Evolutionary conservation across 2,113 vertebrate genomes (phyloP).

Genomic region (Pardalotus punctatus): DNA sequence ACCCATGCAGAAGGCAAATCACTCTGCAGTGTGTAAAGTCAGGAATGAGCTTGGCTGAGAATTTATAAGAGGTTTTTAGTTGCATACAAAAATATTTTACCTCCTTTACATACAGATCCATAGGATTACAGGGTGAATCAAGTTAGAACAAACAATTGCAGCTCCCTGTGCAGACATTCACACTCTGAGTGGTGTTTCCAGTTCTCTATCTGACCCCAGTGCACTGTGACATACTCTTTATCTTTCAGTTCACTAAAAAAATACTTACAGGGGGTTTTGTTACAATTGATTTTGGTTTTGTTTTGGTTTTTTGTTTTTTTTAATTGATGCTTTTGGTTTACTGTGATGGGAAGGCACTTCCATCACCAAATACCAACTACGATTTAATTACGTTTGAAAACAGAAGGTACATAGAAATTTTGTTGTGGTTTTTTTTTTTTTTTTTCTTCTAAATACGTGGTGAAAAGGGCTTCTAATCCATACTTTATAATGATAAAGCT

Average conservation of each 20-base stretch:
- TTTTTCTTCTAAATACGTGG: neutral
- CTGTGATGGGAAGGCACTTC: neutral
- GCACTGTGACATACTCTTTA: neutral
- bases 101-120: neutral
- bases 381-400: neutral
- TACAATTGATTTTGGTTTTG: too few relatives aligned
- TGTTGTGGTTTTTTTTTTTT: neutral
- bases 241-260: neutral
- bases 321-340: neutral
- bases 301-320: neutral
- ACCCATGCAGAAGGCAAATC: neutral
- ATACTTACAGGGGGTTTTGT: fast-evolving
- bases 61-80: neutral
- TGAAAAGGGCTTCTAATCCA: neutral
- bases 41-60: neutral
- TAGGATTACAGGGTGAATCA: neutral
- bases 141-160: neutral
- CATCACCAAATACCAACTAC: neutral
- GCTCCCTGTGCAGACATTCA: neutral
- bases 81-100: neutral
- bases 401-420: neutral
- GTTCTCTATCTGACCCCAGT: neutral
- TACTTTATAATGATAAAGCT: neutral
- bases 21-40: neutral
- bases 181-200: neutral